Conservation (phyloP, 92 coral and sea anemone genomes). For the Porites evermanni region DNA sequence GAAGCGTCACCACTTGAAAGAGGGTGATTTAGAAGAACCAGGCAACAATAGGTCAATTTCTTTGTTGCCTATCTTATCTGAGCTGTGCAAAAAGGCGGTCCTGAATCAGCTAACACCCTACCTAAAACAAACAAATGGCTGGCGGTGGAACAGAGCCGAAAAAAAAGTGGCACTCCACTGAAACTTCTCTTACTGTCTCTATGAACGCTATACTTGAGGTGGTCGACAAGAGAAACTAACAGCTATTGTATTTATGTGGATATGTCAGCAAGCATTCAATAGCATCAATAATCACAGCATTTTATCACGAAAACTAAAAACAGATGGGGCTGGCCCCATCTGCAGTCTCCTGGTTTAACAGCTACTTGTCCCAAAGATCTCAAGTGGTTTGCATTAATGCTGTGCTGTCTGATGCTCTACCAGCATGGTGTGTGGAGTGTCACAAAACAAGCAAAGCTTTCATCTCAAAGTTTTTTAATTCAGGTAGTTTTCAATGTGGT, state of each 20-base stretch:
- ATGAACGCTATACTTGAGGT: slow-evolving; percentile 4
- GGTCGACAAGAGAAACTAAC: no score
- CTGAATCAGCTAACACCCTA: not conserved
- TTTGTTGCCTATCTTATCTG: slow-evolving; percentile 18
- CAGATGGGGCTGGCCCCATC: slow-evolving; percentile 48
- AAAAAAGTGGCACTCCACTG: slow-evolving; percentile 55
- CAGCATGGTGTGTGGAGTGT: slow-evolving; percentile 36
- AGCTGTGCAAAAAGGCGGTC: slow-evolving; percentile 31
- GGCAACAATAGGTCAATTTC: slow-evolving; percentile 32
- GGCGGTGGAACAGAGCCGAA: slow-evolving; percentile 41
- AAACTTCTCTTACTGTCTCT: slow-evolving; percentile 35
- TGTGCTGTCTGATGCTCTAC: slow-evolving; percentile 21
- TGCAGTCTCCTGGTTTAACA: slow-evolving; percentile 37
- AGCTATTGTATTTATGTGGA: not conserved
- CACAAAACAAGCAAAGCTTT: not conserved
- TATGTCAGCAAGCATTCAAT: slow-evolving; percentile 53
- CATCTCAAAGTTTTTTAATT: no score
- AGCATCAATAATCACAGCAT: slow-evolving; percentile 48
- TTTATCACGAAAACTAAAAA: slow-evolving; percentile 26
- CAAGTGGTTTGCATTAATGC: slow-evolving; percentile 45
- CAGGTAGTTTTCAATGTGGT: no score
- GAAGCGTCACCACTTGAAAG: not conserved
- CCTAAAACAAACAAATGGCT: slow-evolving; percentile 33
- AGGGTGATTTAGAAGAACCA: slow-evolving; percentile 21
- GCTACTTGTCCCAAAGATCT: not conserved